Conservation (phyloP, 2,888 invertebrate species). For the Gandaritis pyraliata region DNA sequence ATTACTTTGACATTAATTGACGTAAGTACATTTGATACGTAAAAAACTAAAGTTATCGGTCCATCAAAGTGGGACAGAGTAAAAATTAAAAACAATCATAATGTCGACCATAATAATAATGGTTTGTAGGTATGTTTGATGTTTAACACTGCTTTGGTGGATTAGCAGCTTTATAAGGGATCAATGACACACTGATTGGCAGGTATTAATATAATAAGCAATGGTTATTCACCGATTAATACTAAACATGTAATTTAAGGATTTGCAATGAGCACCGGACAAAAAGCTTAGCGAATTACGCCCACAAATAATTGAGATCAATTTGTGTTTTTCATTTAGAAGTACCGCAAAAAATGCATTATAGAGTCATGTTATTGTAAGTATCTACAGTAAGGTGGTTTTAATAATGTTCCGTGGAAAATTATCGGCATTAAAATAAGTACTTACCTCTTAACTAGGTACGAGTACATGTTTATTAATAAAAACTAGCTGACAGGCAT, state of each 20-base stretch:
- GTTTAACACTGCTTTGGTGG: slow-evolving; percentile 1
- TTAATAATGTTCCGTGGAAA: slow-evolving; percentile 1
- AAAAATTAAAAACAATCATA: background rate
- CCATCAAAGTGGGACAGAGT: background rate
- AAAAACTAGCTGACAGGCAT: no score
- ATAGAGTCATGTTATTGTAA: slow-evolving; percentile 16
- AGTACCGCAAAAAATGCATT: slow-evolving; percentile 32
- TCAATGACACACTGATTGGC: slow-evolving; percentile 64
- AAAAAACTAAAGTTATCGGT: background rate
- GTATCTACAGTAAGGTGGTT: slow-evolving; percentile 1
- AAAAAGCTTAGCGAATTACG: slow-evolving; percentile 34
- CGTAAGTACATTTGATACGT: background rate
- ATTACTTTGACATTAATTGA: slow-evolving; percentile 16
- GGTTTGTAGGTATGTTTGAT: no score
- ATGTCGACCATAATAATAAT: no score
- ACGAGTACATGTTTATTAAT: no score
- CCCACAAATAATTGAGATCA: slow-evolving; percentile 34
- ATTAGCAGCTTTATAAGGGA: slow-evolving; percentile 37
- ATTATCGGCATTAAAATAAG: no score
- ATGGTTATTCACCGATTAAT: slow-evolving; percentile 56
- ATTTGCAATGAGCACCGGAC: slow-evolving; percentile 38
- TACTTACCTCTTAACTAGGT: no score
- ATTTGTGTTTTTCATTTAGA: slow-evolving; percentile 22
- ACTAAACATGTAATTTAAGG: slow-evolving; percentile 50
- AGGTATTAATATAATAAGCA: slow-evolving; percentile 53